Evolutionary conservation across 2,888 invertebrate species (phyloP).

Genomic region (Metellina segmentata): DNA sequence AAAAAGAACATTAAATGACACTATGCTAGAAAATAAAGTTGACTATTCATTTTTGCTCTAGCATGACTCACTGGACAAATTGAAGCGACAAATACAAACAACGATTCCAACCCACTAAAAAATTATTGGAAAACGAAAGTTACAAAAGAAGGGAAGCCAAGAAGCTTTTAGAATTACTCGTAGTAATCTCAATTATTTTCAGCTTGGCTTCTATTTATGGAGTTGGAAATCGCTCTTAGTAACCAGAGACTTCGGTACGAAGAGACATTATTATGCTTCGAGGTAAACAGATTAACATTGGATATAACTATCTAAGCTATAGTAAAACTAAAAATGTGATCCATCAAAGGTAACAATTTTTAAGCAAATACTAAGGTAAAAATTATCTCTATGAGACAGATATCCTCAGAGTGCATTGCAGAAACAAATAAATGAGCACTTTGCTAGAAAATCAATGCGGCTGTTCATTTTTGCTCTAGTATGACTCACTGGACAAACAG

Average conservation of each 20-base stretch:
- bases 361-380: no score
- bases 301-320: no score
- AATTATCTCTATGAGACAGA: no score
- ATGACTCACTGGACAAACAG: not conserved
- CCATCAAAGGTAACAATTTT: no score
- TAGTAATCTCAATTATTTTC: constrained; percentile 40
- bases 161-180: constrained; percentile 33
- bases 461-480: not conserved
- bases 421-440: not conserved
- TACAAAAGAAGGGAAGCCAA: not conserved
- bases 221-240: constrained; percentile 38
- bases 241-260: constrained; percentile 20
- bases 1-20: not conserved
- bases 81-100: not conserved
- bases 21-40: not conserved
- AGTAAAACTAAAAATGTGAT: no score
- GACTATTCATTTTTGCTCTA: not conserved
- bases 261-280: no score
- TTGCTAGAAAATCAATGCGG: not conserved
- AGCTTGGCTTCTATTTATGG: constrained; percentile 7
- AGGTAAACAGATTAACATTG: no score
- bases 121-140: not conserved
- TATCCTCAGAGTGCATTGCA: not conserved
- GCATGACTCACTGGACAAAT: not conserved
- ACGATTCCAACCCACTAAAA: not conserved